These are phyloP conservation scores for Plagodis dolabraria DNA, from an alignment of 2,888 invertebrate species.

Conservation along the genomic window DNA sequence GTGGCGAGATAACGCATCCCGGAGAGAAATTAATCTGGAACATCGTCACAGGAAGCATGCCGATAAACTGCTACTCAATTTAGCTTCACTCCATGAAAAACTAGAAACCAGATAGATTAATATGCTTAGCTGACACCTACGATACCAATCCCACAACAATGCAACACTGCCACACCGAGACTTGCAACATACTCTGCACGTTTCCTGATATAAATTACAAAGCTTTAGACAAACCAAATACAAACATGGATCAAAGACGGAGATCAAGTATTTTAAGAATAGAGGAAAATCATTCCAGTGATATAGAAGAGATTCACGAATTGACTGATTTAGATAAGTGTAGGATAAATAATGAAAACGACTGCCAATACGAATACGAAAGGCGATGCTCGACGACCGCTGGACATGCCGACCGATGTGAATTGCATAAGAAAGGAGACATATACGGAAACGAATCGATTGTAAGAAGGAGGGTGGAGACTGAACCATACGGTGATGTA, in stretches of 20 bases:
- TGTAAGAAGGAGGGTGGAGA: constrained; percentile 65
- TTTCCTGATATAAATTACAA: constrained; percentile 16
- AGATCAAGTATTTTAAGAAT: constrained; percentile 53
- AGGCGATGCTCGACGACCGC: constrained; percentile 53
- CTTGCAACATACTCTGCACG: constrained; percentile 29
- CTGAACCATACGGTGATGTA: constrained; percentile 64
- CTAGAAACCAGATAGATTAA: constrained; percentile 43
- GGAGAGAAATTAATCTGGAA: constrained; percentile 79
- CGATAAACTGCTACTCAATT: constrained; percentile 56
- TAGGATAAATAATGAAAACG: constrained; percentile 63
- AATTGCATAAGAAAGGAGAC: constrained; percentile 66
- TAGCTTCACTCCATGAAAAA: constrained; percentile 47
- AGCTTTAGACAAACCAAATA: constrained; percentile 26
- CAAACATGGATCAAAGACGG: constrained; percentile 30
- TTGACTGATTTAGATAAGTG: constrained; percentile 76
- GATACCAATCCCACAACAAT: constrained; percentile 43
- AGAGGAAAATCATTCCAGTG: constrained; percentile 71
- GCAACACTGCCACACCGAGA: constrained; percentile 36
- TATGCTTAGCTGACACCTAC: constrained; percentile 73
- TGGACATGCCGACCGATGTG: constrained; percentile 49
- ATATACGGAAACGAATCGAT: constrained; percentile 71
- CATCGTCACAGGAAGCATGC: constrained; percentile 74
- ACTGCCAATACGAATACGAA: constrained; percentile 60
- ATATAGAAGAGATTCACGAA: constrained; percentile 64
- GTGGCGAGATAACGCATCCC: constrained; percentile 73